Evolutionary conservation across 2,113 vertebrate species (phyloP).

Genomic region (Chloebia gouldiae): DNA sequence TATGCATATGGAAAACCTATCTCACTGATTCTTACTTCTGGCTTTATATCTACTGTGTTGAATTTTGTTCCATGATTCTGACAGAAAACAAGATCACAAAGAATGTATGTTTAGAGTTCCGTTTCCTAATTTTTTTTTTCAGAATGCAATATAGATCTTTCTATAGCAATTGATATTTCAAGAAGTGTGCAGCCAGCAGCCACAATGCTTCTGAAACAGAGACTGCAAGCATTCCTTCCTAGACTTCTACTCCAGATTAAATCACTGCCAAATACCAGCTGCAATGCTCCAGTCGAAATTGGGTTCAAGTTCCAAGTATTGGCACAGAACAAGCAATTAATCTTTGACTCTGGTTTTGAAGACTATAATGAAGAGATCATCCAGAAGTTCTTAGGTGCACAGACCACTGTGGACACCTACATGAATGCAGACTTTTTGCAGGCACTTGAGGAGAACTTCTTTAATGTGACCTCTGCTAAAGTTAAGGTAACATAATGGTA

Average conservation of each 20-base stretch:
- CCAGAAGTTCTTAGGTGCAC: constrained; percentile 71
- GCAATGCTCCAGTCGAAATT: not conserved
- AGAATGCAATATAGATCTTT: constrained; percentile 82
- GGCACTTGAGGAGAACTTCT: constrained; percentile 73
- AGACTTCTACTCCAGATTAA: constrained; percentile 67
- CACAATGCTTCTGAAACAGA: constrained; percentile 62
- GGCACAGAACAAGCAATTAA: not conserved
- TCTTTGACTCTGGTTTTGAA: constrained; percentile 78
- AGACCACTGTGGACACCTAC: constrained; percentile 34
- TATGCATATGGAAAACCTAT: not conserved
- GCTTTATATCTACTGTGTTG: not conserved
- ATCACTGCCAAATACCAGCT: constrained; percentile 70
- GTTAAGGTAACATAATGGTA: constrained; percentile 61
- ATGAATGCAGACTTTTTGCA: constrained; percentile 76
- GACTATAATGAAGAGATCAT: constrained; percentile 62
- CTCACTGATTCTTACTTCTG: not conserved
- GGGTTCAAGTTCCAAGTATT: constrained; percentile 74
- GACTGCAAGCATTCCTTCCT: constrained; percentile 69
- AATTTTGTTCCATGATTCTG: not conserved
- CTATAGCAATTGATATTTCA: constrained; percentile 84
- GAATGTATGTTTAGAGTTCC: not conserved
- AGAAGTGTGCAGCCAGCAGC: not conserved
- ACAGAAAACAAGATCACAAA: not conserved
- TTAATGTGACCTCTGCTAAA: constrained; percentile 15
- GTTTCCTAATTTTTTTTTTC: not conserved